Percentiles rank a stretch among this genome's conserved stretches.
phyloP scores from a whole-genome alignment of 35 echinoderm and acorn worm genomes.

The Diadema setosum region DNA sequence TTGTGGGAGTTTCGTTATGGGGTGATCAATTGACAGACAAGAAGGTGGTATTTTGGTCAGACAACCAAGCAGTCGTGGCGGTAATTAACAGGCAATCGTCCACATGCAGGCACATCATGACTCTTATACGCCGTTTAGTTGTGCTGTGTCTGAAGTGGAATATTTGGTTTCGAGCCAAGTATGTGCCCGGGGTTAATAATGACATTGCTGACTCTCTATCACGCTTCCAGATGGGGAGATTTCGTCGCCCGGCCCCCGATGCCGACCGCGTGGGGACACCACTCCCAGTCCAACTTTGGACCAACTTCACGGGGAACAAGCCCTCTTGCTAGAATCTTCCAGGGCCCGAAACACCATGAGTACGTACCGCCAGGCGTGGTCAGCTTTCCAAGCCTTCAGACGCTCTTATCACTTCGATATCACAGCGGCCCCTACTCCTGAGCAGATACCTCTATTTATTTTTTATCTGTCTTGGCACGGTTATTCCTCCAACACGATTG shows the following conservation, averaged over 20 bases:
- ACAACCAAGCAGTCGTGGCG: background rate
- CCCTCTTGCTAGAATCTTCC: background rate
- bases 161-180: background rate
- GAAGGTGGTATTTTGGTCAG: too few relatives aligned
- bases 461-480: background rate
- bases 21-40: too few relatives aligned
- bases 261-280: background rate
- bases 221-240: background rate
- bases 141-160: slow-evolving; percentile 13
- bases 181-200: background rate
- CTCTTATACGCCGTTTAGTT: slow-evolving; percentile 8
- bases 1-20: too few relatives aligned
- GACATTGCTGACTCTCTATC: background rate
- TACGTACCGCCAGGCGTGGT: background rate
- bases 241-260: background rate
- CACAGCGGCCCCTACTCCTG: background rate
- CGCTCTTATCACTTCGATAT: background rate
- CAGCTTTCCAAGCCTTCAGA: background rate
- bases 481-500: background rate
- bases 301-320: background rate
- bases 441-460: background rate
- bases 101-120: slow-evolving; percentile 31
- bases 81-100: slow-evolving; percentile 32
- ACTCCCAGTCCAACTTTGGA: background rate
- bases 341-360: background rate